phyloP scores from a whole-genome alignment of 2,797 vertebrate genomes.

The Lerista edwardsae region DNA sequence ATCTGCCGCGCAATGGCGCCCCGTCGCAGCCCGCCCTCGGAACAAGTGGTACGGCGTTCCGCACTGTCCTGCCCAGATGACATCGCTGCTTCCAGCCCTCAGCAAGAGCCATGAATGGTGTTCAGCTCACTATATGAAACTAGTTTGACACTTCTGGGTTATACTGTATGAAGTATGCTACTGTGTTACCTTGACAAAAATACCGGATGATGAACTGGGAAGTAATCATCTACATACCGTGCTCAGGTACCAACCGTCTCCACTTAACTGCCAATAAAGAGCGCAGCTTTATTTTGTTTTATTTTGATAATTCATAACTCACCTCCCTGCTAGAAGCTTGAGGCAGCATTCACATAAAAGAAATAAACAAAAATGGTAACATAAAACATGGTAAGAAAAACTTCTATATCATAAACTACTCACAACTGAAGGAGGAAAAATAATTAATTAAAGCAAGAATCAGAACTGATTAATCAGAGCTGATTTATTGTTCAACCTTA shows the following conservation, averaged over 20 bases:
- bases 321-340: not conserved
- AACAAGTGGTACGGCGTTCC: too few relatives aligned
- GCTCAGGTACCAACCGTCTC: too few relatives aligned
- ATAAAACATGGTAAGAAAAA: not conserved
- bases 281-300: not conserved
- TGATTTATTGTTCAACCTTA: not conserved
- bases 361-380: not conserved
- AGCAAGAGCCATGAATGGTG: too few relatives aligned
- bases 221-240: not conserved
- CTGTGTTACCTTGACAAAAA: not conserved
- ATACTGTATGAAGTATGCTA: not conserved
- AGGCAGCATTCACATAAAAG: not conserved
- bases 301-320: not conserved
- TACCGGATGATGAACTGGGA: not conserved
- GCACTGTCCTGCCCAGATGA: too few relatives aligned
- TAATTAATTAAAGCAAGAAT: not conserved
- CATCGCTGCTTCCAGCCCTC: too few relatives aligned
- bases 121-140: too few relatives aligned
- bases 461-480: not conserved
- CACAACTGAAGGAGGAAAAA: not conserved
- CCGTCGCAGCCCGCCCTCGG: too few relatives aligned
- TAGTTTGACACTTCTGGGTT: too few relatives aligned
- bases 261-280: not conserved
- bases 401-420: not conserved
- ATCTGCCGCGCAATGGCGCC: too few relatives aligned